These are phyloP conservation scores for Hecatera dysodea DNA, from an alignment of 2,888 invertebrate species.

Conservation along the genomic window DNA sequence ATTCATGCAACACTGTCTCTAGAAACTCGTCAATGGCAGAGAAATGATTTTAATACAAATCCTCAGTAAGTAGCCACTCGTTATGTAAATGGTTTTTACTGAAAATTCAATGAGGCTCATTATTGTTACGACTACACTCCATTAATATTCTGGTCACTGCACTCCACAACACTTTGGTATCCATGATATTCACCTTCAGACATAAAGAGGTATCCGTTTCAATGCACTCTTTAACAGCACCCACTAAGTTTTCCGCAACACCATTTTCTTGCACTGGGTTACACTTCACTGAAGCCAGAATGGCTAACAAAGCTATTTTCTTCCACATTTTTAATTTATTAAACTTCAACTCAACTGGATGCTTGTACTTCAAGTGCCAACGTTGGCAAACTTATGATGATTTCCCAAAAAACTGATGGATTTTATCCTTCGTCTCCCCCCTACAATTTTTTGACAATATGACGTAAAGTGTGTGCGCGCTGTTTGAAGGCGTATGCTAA, in stretches of 20 bases:
- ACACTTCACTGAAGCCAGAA: conserved; percentile 83
- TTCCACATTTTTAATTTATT: conserved; percentile 81
- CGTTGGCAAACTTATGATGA: conserved; percentile 87
- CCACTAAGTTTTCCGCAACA: conserved; percentile 85
- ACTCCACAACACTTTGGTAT: conserved; percentile 69
- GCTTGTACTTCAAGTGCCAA: conserved; percentile 79
- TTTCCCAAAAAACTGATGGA: conserved; percentile 87
- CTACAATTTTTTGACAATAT: conserved; percentile 78
- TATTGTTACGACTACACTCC: conserved; percentile 36
- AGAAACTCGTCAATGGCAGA: conserved; percentile 8
- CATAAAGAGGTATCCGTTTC: conserved; percentile 91
- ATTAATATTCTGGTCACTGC: conserved; percentile 75
- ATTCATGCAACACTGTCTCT: conserved; percentile 8
- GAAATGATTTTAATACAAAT: conserved; percentile 38
- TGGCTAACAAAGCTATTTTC: conserved; percentile 79
- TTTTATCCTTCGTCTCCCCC: conserved; percentile 88
- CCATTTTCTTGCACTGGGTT: conserved; percentile 84
- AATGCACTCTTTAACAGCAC: conserved; percentile 90
- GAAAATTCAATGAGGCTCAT: conserved; percentile 48
- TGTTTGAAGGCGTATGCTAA: conserved; percentile 84
- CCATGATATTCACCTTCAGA: conserved; percentile 91
- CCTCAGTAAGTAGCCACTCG: conserved; percentile 41
- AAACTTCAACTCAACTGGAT: conserved; percentile 57
- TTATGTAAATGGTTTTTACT: conserved; percentile 45
- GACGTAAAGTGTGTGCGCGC: conserved; percentile 83